Percentiles rank a stretch among this genome's conserved stretches.
Evolutionary conservation across 1,140 invertebrate species (phyloP).

Genomic region (Riptortus pedestris): DNA sequence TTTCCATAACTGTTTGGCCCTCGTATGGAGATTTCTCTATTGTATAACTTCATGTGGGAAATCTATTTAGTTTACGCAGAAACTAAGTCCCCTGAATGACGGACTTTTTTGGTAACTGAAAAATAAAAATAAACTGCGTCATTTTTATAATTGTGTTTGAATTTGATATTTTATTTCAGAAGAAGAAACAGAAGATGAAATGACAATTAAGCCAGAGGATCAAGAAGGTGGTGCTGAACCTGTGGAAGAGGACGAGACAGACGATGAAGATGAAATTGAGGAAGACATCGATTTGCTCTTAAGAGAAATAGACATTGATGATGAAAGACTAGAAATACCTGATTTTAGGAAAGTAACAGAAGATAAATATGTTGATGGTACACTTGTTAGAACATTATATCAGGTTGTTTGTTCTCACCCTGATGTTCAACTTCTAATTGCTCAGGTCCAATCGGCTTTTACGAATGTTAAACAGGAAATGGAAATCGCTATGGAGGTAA

Average conservation of each 20-base stretch:
- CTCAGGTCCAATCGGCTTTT: neutral
- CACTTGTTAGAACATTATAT: constrained; percentile 58
- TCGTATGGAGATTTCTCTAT: no score
- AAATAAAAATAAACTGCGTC: no score
- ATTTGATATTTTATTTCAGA: no score
- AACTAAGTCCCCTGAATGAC: no score
- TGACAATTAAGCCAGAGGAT: neutral
- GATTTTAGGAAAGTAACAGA: constrained; percentile 2
- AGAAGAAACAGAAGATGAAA: no score
- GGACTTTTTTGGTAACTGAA: no score
- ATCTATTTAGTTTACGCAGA: no score
- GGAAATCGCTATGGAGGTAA: no score
- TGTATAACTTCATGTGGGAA: no score
- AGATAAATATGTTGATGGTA: constrained; percentile 24
- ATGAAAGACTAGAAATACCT: neutral
- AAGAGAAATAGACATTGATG: neutral
- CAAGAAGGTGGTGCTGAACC: neutral
- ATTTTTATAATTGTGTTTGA: no score
- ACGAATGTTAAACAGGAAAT: neutral
- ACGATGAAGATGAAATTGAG: neutral
- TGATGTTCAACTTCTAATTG: neutral
- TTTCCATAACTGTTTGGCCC: no score
- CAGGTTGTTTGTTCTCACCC: constrained; percentile 49
- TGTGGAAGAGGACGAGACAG: neutral
- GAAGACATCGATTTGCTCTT: neutral